Percentiles rank a stretch among this genome's conserved stretches.
These are phyloP conservation scores for Phaetusa simplex DNA, from an alignment of 2,113 vertebrate genomes.

Conservation along the genomic window DNA sequence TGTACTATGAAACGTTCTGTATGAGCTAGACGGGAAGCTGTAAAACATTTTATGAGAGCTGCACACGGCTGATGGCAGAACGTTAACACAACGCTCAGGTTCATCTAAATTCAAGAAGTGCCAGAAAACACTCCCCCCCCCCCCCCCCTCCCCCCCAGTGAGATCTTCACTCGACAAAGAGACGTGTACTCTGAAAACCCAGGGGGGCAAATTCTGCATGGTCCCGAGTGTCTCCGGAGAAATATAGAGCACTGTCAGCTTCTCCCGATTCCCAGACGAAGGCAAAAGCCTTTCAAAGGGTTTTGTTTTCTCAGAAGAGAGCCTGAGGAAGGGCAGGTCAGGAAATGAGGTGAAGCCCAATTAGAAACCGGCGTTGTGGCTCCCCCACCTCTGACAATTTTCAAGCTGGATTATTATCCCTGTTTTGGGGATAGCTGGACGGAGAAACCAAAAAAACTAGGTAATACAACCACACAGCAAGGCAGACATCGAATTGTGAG, in stretches of 20 bases:
- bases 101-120: constrained; percentile 54
- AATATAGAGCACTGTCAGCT: not conserved
- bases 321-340: not conserved
- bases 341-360: not conserved
- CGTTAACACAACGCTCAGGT: constrained; percentile 56
- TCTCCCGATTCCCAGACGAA: not conserved
- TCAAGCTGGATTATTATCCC: not conserved
- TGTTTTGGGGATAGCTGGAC: not conserved
- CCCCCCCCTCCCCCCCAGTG: not conserved
- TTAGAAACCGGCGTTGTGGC: not conserved
- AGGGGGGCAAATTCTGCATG: not conserved
- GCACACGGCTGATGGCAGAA: constrained; percentile 55
- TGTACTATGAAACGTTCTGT: constrained; percentile 70
- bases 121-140: not conserved
- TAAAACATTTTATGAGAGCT: constrained; percentile 74
- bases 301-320: not conserved
- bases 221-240: not conserved
- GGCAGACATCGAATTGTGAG: not conserved
- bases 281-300: not conserved
- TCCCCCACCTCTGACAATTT: not conserved
- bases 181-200: not conserved
- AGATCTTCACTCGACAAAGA: not conserved
- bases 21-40: constrained; percentile 65
- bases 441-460: not conserved
- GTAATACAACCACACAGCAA: not conserved